phyloP scores from a whole-genome alignment of 2,113 vertebrate genomes.

The Spea bombifrons region DNA sequence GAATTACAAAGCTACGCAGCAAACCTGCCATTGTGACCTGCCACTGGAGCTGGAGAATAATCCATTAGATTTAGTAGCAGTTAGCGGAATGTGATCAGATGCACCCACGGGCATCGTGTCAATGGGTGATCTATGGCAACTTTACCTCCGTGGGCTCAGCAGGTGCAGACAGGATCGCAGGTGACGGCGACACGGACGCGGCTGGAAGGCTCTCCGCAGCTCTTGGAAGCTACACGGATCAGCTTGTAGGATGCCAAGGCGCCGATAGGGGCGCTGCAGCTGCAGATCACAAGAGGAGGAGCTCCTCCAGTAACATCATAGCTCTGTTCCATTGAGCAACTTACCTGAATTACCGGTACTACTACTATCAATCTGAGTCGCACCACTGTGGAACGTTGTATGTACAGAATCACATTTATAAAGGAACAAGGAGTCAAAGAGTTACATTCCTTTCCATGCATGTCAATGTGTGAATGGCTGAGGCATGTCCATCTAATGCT shows the following conservation, averaged over 20 bases:
- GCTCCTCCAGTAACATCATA: background rate
- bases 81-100: constrained; percentile 20
- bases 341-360: too few relatives aligned
- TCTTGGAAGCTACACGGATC: constrained; percentile 9
- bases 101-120: background rate
- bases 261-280: background rate
- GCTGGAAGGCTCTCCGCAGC: constrained; percentile 28
- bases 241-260: background rate
- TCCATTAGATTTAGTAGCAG: background rate
- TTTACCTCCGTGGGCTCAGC: constrained; percentile 27
- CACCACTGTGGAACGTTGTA: too few relatives aligned
- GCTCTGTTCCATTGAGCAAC: too few relatives aligned
- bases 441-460: too few relatives aligned
- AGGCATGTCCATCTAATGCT: too few relatives aligned
- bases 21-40: constrained; percentile 17
- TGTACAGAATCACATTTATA: too few relatives aligned
- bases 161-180: constrained; percentile 18
- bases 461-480: too few relatives aligned
- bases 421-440: too few relatives aligned
- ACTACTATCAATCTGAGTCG: too few relatives aligned
- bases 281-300: background rate
- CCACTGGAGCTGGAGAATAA: background rate
- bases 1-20: constrained; percentile 35
- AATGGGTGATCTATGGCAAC: background rate
- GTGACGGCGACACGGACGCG: constrained; percentile 17